Evolutionary conservation across 1,140 invertebrate species (phyloP), one percentile per base, ranked within the genome.

Genomic region (Drosophila tropicalis): DNA sequence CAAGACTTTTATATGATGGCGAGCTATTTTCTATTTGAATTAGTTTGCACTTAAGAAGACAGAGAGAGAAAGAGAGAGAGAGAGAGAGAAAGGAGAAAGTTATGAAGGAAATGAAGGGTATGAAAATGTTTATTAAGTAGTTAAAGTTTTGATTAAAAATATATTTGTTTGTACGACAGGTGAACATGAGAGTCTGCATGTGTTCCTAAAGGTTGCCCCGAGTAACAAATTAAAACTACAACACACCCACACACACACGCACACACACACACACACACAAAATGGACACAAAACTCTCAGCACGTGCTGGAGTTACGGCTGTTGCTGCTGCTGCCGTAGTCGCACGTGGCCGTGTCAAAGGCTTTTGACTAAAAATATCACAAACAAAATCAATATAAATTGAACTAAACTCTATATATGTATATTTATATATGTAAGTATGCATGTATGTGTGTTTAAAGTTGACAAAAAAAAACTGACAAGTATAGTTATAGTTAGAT

Each of bases 1-100:
- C 66, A 69, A 80, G 69, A 73, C 90, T 91, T 80, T 89, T 79
- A 78, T 89, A 85, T 57, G 86, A 91, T 58, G 90, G 90, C 67
- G 90, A 89, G 39, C 81, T 75, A 63, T 89, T 91, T 76, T 91
- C 90, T 72, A 76, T 65, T 83, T 75, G 72, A 65, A 91, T 76
- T 67, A 91, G 76, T 81, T 91, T 90, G 70, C 76, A 85, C 90
- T 91, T 81, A 64, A 29, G 9, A 64, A 29, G 9, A 12, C 12
- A 5, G n/a, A 41, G 12, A 41, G 3, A 41, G 13, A n/a, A 0
- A 41, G 13, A 44, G 41, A 44, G 41, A 44, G n/a, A 47, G 17
- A 47, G 41, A 47, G 41, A 47, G 41, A 51, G 17, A 22, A 13
- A 36, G 47, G 22, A 44, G 9, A 60, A 29, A 25, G 22, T 54